Base-by-base conservation (phyloP, 2,888 invertebrate genomes). In the Dastarcus helophoroides region DNA sequence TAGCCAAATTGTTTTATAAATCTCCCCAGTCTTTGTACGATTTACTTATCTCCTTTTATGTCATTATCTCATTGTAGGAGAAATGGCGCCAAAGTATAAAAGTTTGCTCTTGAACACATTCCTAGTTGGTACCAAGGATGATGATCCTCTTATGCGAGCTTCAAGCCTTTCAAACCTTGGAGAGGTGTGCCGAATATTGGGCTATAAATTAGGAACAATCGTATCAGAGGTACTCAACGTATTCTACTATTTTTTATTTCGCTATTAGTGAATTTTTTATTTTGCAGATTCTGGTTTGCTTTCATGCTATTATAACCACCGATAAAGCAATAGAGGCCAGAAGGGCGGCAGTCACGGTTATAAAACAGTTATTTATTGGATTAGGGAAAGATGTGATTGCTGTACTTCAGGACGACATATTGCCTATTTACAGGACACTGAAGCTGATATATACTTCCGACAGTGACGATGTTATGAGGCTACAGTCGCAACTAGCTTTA, bases 131-230 rank as follows among this genome's bases (percentile, higher is more conserved):
- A 68, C 75, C 15, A 71, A 73, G 43, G 82, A 85, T 54, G 54
- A 66, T 3, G 85, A 88, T 51, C 68, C 75, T 9, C 58, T 83
- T 14, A 71, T 89, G 22, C 67, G 85, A 46, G 74, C 86, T 9
- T 88, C 88, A 2, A 79, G 83, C 48, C 63, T 90, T 31, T 85
- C 88, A 1, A 86, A 85, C 57, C 64, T 90, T 23, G 88, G 82
- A 0, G 85, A 89, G 61, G 66, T 88, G 9, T 82, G 82, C 44
- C 66, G 75, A 41, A 70, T 81, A 3, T 60, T 90, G 23, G 71
- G 78, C 31, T 86, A 77, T 50, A 76, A 75, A 47, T 61, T 89
- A 3, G 82, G 82, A 14, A 63, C 71, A 34, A 70, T 79, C 34
- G 63, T 83, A 32, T 72, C 74, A 40, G 88, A 89, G 72, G 85